phyloP scores from a whole-genome alignment of 2,797 vertebrate species.

The Sebastes jordani region DNA sequence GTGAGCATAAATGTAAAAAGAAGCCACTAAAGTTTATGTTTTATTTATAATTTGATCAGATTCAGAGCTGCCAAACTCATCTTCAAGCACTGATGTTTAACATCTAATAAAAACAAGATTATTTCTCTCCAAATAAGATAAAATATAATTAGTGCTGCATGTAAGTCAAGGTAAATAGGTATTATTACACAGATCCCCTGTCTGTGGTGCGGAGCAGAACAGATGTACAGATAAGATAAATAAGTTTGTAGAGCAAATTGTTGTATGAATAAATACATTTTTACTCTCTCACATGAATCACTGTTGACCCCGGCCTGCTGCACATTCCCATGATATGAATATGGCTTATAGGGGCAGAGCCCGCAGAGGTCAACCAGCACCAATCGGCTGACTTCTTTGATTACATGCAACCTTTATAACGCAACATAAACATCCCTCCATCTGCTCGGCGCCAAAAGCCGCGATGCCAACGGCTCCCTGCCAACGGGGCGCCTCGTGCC shows the following conservation, averaged over 20 bases:
- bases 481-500: conserved; percentile 5
- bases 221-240: not conserved
- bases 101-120: not conserved
- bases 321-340: not conserved
- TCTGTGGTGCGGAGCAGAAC: not conserved
- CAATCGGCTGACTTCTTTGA: conserved; percentile 4
- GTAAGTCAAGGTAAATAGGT: not conserved
- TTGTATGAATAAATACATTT: not conserved
- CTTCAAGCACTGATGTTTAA: not conserved
- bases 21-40: too few species aligned
- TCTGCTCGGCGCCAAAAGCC: conserved; percentile 23
- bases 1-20: not conserved
- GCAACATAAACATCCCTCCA: conserved; percentile 6
- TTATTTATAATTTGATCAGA: not conserved
- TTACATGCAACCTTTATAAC: not conserved
- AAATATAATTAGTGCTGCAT: not conserved
- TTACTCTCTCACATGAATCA: not conserved
- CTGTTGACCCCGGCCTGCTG: not conserved
- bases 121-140: not conserved
- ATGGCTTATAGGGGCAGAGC: not conserved
- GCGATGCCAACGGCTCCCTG: not conserved
- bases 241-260: not conserved
- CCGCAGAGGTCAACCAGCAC: not conserved
- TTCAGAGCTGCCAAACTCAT: not conserved
- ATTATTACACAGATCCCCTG: not conserved